Base-by-base conservation (phyloP, 2,888 invertebrate species). In the Hemicrepidius hirtus region DNA sequence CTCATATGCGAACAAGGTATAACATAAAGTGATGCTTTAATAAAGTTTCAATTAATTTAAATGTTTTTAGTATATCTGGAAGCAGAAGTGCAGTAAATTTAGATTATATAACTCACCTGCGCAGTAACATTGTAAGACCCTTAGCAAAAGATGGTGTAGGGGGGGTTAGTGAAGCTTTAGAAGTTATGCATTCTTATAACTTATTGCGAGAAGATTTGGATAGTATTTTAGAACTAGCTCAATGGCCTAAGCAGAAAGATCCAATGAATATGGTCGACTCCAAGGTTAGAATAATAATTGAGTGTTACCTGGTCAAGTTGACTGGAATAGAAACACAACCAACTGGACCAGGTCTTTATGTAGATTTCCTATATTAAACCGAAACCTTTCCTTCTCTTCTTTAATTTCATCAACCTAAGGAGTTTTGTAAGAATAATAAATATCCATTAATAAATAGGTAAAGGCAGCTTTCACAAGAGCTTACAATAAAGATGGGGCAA, bases 401-500 rank as follows among this genome's bases (percentile, higher is more conserved):
- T n/a, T n/a, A n/a, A n/a, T n/a, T n/a, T n/a, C n/a, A n/a, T n/a
- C n/a, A n/a, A n/a, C n/a, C n/a, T n/a, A n/a, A n/a, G n/a, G n/a
- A n/a, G n/a, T n/a, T n/a, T n/a, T n/a, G n/a, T n/a, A n/a, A n/a
- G n/a, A 24, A 21, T 50, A 50, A 24, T 32, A 28, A 32, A 10
- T 13, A 37, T 13, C 21, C 21, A 59, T 59, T 72, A 66, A n/a
- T 18, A 74, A 81, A 18, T 80, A 95, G 95, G 93, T 96, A 0
- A 99, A 99, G 88, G 92, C 97, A 0, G 96, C 98, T 0, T 93
- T 99, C 85, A 99, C 99, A 0, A 91, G 97, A 46, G 89, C 94
- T 0, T 97, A 96, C 85, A 99, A 99, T 86, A 98, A 98, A 85
- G 92, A 92, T 5, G 24, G 24, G 0, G 88, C 91, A 57, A 89